Base-by-base conservation (phyloP, 35 echinoderm and acorn worm genomes). In the Ptychodera flava region DNA sequence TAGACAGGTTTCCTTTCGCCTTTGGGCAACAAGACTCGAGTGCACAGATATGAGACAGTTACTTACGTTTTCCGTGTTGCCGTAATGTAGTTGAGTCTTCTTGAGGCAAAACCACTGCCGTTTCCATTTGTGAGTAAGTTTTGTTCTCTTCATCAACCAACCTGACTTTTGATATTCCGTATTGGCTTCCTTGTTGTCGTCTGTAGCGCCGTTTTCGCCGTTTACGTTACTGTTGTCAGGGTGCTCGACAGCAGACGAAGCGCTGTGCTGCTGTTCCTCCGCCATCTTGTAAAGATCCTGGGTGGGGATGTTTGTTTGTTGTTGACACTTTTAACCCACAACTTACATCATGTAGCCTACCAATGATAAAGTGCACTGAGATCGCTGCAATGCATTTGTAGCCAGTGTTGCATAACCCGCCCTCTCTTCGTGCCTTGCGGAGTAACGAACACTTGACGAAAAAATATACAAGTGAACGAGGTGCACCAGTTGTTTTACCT, bases 101-200 rank as follows among this genome's bases (percentile, higher is more conserved):
- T 86, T 88, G 30, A 94, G 77, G 6, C 86, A 53, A 86, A 94
- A 94, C 93, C 93, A 94, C 31, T 86, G 86, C 83, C 85, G 91
- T 35, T 91, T 88, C 93, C 93, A 94, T 84, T 91, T 94, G 29
- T 91, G 86, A 1, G 93, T 88, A 32, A 94, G 64, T 33, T 88
- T 91, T 12, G 86, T 85, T 86, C 93, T 78, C 34, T 94, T 94
- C 78, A 79, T 85, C 35, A 94, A 83, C 93, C 93, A 94, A 32
- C 93, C 93, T 78, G 80, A 91, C 81, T 94, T 94, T 37, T 87
- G 80, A 77, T 91, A 52, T 83, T 83, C 82, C 28, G 37, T 30
- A 31, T 94, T 86, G 12, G 82, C 77, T 12, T 79, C 76, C 6
- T 88, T 86, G 31, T 85, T 75, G 82, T 36, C 34, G 10, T 83